These are phyloP conservation scores for Pteropus rufus DNA, from an alignment of 2,797 vertebrate genomes.

Conservation along the genomic window DNA sequence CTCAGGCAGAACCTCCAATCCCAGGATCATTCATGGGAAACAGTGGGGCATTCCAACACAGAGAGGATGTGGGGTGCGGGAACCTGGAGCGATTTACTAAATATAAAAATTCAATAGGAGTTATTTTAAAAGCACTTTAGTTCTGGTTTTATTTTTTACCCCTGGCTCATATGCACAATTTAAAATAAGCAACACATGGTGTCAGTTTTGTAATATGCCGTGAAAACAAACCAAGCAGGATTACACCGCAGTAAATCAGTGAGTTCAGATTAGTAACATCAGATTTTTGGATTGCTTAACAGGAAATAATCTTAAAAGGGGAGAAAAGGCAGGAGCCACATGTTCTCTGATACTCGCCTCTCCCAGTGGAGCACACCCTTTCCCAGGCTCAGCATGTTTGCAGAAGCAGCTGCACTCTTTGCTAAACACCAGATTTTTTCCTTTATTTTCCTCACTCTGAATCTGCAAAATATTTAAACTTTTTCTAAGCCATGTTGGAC, in stretches of 20 bases:
- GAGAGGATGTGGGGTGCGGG: accelerated
- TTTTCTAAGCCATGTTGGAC: neutral
- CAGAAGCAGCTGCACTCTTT: neutral
- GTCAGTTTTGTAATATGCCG: neutral
- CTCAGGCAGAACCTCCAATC: neutral
- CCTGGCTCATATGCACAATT: neutral
- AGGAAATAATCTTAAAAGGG: neutral
- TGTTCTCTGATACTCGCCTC: too few relatives aligned
- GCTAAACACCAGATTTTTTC: neutral
- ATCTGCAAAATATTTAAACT: neutral
- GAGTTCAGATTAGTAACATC: neutral
- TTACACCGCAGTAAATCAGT: neutral
- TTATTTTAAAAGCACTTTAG: neutral
- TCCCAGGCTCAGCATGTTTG: neutral
- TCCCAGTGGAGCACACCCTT: neutral
- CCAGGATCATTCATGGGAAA: neutral
- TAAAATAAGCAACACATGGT: neutral
- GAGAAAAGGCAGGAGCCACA: neutral
- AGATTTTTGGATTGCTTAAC: neutral
- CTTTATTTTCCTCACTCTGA: neutral
- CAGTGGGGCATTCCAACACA: neutral
- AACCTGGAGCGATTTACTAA: neutral
- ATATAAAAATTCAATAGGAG: neutral
- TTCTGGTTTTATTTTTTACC: neutral
- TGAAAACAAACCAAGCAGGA: neutral